Percentiles rank a stretch among this genome's conserved stretches.
Conservation (phyloP, 2,888 invertebrate genomes). For the Cactoblastis cactorum region DNA sequence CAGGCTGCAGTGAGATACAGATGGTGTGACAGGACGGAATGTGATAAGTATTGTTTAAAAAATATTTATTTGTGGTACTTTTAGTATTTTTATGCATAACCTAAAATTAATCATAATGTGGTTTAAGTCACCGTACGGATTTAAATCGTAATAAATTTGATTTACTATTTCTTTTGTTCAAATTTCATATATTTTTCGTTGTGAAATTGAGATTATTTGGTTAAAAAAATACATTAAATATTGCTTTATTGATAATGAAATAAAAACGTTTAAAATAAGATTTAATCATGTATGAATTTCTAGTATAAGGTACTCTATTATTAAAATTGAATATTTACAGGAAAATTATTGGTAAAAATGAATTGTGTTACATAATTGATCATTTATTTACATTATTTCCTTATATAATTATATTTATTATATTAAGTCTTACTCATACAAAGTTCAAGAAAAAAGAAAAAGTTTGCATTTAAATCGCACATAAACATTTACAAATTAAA, state of each 20-base stretch:
- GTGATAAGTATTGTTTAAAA: conserved; percentile 35
- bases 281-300: conserved; percentile 3
- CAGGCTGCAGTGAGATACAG: no score
- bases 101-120: not conserved
- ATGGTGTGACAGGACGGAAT: conserved; percentile 32
- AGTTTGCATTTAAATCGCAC: conserved; percentile 12
- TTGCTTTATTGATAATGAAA: not conserved
- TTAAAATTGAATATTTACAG: not conserved
- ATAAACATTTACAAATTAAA: not conserved
- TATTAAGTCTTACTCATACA: not conserved
- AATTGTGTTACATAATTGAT: not conserved
- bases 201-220: not conserved
- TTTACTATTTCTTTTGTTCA: not conserved
- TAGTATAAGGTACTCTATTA: not conserved
- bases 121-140: no score
- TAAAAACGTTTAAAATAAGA: conserved; percentile 2
- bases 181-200: not conserved
- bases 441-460: no score
- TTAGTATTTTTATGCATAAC: not conserved
- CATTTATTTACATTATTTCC: not conserved
- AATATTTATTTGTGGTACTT: conserved; percentile 1
- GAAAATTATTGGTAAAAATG: not conserved
- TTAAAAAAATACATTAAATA: not conserved
- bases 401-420: not conserved
- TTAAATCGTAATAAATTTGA: not conserved